Evolutionary conservation across 1,140 invertebrate species (phyloP), one percentile per base, ranked within the genome.

Genomic region (Diorhabda sublineata): DNA sequence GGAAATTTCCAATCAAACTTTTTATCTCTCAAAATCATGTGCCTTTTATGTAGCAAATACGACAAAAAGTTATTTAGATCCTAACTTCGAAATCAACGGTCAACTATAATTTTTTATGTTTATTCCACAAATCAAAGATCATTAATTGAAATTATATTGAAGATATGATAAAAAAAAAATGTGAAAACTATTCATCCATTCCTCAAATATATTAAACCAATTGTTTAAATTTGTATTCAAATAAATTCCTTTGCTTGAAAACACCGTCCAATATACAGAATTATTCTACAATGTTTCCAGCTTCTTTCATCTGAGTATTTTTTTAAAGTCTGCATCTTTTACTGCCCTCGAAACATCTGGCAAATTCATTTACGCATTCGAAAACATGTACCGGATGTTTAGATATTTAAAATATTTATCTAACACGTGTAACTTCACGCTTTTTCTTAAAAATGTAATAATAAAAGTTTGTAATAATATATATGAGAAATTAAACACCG

Each of bases 351-450:
- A 52, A 52, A 52, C 47, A 52, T 52, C 47, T 52, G 47, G 6
- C n/a, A 8, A n/a, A 8, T 52, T 52, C 11, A 60, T 42, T 7
- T 7, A 60, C 26, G 42, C 59, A 11, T 6, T 3, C 59, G 59
- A 42, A 42, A 60, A 41, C 26, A 60, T 60, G 7, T 60, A 60
- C 59, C 59, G 59, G 42, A 60, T 60, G 42, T 60, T 60, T 26
- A 11, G 11, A 60, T 60, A 6, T 60, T 42, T 42, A 9, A 52
- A 52, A 52, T 52, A 52, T 52, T 52, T 52, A 52, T 52, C 47
- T 52, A 8, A n/a, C 47, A 52, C n/a, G 47, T 52, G 47, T 52
- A 52, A 52, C 47, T 4, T 52, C 26, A 26, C 47, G 47, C 47
- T 52, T n/a, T 52, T n/a, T 52, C n/a, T n/a, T 52, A 52, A n/a